These are phyloP conservation scores for Anas platyrhynchos DNA, from an alignment of 2,113 vertebrate species.

Conservation along the genomic window DNA sequence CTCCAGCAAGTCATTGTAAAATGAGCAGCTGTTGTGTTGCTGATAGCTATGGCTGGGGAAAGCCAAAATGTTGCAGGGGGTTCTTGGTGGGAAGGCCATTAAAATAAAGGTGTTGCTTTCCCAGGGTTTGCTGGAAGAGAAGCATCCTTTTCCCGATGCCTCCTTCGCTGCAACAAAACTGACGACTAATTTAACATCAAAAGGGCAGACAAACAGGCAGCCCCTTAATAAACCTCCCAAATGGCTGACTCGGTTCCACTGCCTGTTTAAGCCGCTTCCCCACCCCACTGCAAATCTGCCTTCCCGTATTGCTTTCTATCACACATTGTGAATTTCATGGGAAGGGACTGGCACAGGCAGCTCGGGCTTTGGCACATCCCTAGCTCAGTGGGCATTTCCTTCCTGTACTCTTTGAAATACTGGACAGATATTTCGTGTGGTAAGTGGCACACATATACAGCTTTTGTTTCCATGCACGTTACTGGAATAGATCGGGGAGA, in stretches of 20 bases:
- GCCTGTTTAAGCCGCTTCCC: conserved; percentile 12
- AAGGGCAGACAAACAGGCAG: conserved; percentile 48
- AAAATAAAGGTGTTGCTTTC: conserved; percentile 70
- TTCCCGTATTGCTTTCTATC: background rate
- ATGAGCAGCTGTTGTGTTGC: conserved; percentile 69
- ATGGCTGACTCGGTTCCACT: conserved; percentile 22
- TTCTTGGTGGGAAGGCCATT: conserved; percentile 62
- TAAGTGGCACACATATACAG: conserved; percentile 9
- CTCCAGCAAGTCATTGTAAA: conserved; percentile 66
- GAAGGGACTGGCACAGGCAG: conserved; percentile 36
- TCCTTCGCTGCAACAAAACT: conserved; percentile 36
- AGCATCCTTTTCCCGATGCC: conserved; percentile 31
- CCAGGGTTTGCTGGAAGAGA: conserved; percentile 51
- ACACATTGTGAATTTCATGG: background rate
- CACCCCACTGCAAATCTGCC: background rate
- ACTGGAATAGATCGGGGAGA: background rate
- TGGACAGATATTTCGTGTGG: conserved; percentile 14
- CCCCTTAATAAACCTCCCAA: conserved; percentile 22
- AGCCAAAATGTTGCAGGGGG: conserved; percentile 58
- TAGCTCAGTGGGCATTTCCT: conserved; percentile 52
- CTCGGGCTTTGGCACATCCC: conserved; percentile 17
- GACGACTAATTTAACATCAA: conserved; percentile 56
- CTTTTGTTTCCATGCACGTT: conserved; percentile 13
- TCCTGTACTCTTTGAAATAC: conserved; percentile 44
- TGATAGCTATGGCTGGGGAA: conserved; percentile 53